These are phyloP conservation scores for Cheilinus undulatus DNA, from an alignment of 2,113 vertebrate genomes.

Conservation along the genomic window DNA sequence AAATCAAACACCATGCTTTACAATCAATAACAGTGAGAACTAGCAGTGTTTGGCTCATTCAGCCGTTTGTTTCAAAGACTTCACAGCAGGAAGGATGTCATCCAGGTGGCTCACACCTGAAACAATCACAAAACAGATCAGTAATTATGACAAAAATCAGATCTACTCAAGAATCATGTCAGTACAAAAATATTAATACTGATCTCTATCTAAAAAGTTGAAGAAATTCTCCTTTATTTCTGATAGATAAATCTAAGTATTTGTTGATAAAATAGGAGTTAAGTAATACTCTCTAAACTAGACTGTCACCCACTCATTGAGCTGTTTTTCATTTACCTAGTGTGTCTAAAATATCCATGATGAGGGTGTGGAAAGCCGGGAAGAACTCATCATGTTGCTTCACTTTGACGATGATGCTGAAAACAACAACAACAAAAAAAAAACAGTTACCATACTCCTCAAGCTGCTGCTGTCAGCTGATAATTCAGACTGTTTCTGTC, in stretches of 20 bases:
- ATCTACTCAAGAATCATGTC: too few relatives aligned
- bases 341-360: conserved; percentile 84
- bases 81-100: conserved; percentile 88
- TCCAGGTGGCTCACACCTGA: conserved; percentile 87
- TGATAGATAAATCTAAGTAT: too few relatives aligned
- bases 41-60: too few relatives aligned
- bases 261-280: too few relatives aligned
- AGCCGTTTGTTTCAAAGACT: conserved; percentile 71
- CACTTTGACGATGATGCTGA: conserved; percentile 89
- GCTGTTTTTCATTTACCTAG: conserved; percentile 80
- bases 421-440: conserved; percentile 3
- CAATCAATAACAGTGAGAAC: not conserved
- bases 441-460: not conserved
- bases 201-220: too few relatives aligned
- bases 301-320: not conserved
- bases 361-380: conserved; percentile 88
- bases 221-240: too few relatives aligned
- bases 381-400: conserved; percentile 92
- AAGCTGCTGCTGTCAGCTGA: not conserved
- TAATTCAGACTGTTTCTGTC: not conserved
- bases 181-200: too few relatives aligned
- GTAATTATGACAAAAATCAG: too few relatives aligned
- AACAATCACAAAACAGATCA: conserved; percentile 52
- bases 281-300: too few relatives aligned
- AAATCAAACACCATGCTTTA: not conserved